A percentile compares a stretch with the other conserved stretches of the same genome.
Evolutionary conservation across 2,113 vertebrate species (phyloP).

Genomic region (Dipodomys ordii): DNA sequence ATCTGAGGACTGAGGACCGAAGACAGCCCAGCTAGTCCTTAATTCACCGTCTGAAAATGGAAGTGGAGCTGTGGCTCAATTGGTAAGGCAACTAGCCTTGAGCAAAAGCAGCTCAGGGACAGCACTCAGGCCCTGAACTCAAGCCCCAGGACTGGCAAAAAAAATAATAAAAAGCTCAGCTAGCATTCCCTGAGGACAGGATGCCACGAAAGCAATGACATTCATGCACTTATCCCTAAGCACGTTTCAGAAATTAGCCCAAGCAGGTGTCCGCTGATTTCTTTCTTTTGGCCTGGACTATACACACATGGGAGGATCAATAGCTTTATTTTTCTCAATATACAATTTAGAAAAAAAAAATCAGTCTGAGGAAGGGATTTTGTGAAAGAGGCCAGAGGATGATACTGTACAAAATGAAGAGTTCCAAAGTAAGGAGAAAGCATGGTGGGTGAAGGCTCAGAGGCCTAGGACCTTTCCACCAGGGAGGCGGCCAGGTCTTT

Average conservation of each 20-base stretch:
- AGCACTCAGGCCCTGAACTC: too few species aligned
- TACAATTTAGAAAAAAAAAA: constrained; percentile 71
- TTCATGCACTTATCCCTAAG: too few species aligned
- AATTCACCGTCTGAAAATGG: too few species aligned
- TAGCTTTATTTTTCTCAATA: constrained; percentile 71
- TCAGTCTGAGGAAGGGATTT: constrained; percentile 46
- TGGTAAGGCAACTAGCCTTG: too few species aligned
- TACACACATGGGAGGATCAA: constrained; percentile 47
- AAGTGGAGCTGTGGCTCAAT: too few species aligned
- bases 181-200: too few species aligned
- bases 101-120: too few species aligned
- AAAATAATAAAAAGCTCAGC: too few species aligned
- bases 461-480: constrained; percentile 51
- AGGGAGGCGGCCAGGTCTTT: constrained; percentile 88
- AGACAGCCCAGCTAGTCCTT: too few species aligned
- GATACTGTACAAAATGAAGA: constrained; percentile 76
- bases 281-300: background rate
- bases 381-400: constrained; percentile 13
- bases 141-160: too few species aligned
- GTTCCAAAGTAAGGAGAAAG: constrained; percentile 17
- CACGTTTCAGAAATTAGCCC: background rate
- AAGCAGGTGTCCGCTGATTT: background rate
- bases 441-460: background rate
- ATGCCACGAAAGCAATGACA: too few species aligned
- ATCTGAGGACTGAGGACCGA: too few species aligned